phyloP scores from a whole-genome alignment of 2,888 invertebrate species.

The Patella depressa region DNA sequence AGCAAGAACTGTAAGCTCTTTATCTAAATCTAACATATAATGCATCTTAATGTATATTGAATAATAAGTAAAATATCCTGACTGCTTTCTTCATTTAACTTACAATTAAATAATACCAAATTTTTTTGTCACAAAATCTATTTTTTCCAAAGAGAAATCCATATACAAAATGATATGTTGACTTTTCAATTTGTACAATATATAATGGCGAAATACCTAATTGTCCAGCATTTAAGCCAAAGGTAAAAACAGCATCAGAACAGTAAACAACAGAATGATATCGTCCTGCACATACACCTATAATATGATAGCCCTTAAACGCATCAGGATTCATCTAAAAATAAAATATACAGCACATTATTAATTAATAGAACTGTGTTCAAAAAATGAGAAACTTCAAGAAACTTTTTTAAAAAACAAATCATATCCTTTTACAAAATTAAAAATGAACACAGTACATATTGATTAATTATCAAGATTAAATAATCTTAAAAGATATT shows the following conservation, averaged over 20 bases:
- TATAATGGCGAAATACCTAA: conserved; percentile 73
- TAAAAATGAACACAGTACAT: background rate
- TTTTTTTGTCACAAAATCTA: too few relatives aligned
- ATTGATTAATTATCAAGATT: background rate
- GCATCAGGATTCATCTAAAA: conserved; percentile 56
- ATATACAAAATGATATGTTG: too few relatives aligned
- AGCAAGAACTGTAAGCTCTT: too few relatives aligned
- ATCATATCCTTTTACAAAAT: too few relatives aligned
- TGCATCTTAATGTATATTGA: too few relatives aligned
- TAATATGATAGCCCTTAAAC: conserved; percentile 63
- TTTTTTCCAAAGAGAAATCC: too few relatives aligned
- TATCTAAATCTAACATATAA: too few relatives aligned
- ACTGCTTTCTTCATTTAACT: too few relatives aligned
- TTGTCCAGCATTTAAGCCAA: conserved; percentile 88
- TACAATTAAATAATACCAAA: too few relatives aligned
- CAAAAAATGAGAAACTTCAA: background rate
- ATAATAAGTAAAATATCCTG: too few relatives aligned
- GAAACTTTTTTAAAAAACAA: too few relatives aligned
- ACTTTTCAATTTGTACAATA: background rate
- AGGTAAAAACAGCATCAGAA: conserved; percentile 78
- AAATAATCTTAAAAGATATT: background rate
- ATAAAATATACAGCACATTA: background rate
- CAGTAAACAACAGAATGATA: conserved; percentile 82
- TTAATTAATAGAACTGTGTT: background rate
- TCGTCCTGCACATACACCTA: conserved; percentile 79